phyloP scores from a whole-genome alignment of 2,888 invertebrate genomes.

The Octodonta nipae region DNA sequence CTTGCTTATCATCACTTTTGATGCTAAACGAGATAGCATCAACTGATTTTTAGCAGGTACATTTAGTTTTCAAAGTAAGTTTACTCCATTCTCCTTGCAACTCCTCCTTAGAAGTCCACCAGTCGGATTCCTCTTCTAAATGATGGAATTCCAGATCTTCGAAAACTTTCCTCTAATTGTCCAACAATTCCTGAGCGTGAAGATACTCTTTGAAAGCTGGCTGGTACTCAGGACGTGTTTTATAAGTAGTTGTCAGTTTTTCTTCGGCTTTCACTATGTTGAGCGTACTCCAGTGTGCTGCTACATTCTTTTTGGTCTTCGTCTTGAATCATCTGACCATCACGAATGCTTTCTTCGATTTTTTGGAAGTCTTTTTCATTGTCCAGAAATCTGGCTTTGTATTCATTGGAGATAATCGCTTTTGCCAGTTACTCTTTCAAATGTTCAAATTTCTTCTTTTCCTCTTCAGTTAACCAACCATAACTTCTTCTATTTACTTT shows the following conservation, averaged over 20 bases:
- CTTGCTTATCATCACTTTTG: too few species aligned
- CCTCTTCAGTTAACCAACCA: slow-evolving; percentile 8
- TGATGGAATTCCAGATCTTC: slow-evolving; percentile 92
- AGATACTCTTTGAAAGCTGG: slow-evolving; percentile 56
- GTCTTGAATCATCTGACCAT: slow-evolving; percentile 57
- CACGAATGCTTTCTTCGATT: slow-evolving; percentile 64
- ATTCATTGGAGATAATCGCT: slow-evolving; percentile 74
- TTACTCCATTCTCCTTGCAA: slow-evolving; percentile 65
- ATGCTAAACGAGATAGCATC: too few species aligned
- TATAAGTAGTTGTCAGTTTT: slow-evolving; percentile 29
- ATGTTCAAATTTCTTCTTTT: slow-evolving; percentile 22
- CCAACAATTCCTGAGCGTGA: slow-evolving; percentile 64
- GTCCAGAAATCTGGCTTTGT: slow-evolving; percentile 62
- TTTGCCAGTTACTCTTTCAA: slow-evolving; percentile 56
- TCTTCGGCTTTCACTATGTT: slow-evolving; percentile 36
- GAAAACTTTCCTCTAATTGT: slow-evolving; percentile 72
- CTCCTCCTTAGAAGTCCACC: slow-evolving; percentile 75
- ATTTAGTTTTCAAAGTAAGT: too few species aligned
- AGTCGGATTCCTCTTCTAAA: slow-evolving; percentile 82
- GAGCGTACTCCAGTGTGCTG: slow-evolving; percentile 58
- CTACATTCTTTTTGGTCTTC: slow-evolving; percentile 61
- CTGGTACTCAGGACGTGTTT: slow-evolving; percentile 37
- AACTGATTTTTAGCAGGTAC: too few species aligned
- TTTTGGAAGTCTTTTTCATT: slow-evolving; percentile 56
- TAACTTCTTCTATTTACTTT: slow-evolving; percentile 10